Evolutionary conservation across 2,888 invertebrate genomes (phyloP).

Genomic region (Protonemura montana): DNA sequence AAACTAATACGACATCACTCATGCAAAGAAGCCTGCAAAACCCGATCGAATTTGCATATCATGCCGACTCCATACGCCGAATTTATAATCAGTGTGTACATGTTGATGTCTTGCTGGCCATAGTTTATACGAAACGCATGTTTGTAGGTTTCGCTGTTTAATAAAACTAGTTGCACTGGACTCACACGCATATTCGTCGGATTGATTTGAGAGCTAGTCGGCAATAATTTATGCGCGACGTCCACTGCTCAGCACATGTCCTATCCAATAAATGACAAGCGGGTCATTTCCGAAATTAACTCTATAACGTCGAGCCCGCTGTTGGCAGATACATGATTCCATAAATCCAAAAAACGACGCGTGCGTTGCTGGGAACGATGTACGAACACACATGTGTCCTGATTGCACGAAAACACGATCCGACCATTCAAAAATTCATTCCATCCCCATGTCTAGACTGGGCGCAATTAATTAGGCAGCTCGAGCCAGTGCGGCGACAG

Average conservation of each 20-base stretch:
- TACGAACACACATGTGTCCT: neutral
- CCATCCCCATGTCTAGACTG: constrained; percentile 3
- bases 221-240: neutral
- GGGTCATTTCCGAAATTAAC: neutral
- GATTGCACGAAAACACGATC: neutral
- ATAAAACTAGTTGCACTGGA: neutral
- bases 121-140: neutral
- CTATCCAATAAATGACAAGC: neutral
- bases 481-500: neutral
- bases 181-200: neutral
- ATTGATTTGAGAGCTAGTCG: neutral
- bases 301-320: neutral
- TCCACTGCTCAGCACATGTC: neutral
- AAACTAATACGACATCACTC: neutral
- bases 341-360: neutral
- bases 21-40: neutral
- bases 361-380: neutral
- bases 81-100: neutral
- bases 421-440: neutral
- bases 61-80: neutral
- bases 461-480: neutral
- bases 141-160: neutral
- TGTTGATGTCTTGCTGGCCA: neutral
- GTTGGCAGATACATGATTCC: neutral
- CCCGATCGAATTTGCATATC: neutral